These are phyloP conservation scores for Eulemur mongoz DNA, from an alignment of 2,797 vertebrate species.

Conservation along the genomic window DNA sequence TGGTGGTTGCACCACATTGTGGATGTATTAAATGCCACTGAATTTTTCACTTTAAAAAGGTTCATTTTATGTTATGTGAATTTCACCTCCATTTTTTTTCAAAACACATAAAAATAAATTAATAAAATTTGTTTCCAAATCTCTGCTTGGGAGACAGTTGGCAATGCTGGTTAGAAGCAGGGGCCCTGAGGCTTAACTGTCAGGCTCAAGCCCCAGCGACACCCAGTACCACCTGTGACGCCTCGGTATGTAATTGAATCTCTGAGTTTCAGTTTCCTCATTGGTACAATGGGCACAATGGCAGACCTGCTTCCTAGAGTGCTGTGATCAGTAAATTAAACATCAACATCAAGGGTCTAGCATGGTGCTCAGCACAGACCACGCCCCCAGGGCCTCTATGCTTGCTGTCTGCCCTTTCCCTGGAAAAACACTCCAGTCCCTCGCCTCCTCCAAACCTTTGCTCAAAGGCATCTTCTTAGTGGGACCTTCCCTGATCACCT, in stretches of 20 bases:
- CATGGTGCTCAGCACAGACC: not conserved
- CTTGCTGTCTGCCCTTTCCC: not conserved
- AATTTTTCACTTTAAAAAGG: not conserved
- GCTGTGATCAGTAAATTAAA: not conserved
- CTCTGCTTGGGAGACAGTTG: not conserved
- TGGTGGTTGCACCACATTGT: rapidly evolving
- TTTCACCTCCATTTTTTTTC: not conserved
- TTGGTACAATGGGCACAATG: not conserved
- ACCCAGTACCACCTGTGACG: not conserved
- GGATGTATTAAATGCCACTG: not conserved
- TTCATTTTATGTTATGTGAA: not conserved
- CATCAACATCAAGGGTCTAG: not conserved
- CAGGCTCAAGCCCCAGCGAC: not conserved
- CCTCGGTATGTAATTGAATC: not conserved
- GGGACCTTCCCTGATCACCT: not conserved
- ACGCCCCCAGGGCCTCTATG: not conserved
- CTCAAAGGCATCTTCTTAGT: not conserved
- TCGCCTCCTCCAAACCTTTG: not conserved
- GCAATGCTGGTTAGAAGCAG: not conserved
- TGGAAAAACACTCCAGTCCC: not conserved
- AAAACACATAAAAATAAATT: not conserved
- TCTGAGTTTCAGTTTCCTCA: not conserved
- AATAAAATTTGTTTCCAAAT: not conserved
- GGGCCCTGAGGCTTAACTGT: rapidly evolving
- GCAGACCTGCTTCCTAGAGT: not conserved